phyloP scores from a whole-genome alignment of 92 coral and sea anemone species.

The Parazoanthus darwini region DNA sequence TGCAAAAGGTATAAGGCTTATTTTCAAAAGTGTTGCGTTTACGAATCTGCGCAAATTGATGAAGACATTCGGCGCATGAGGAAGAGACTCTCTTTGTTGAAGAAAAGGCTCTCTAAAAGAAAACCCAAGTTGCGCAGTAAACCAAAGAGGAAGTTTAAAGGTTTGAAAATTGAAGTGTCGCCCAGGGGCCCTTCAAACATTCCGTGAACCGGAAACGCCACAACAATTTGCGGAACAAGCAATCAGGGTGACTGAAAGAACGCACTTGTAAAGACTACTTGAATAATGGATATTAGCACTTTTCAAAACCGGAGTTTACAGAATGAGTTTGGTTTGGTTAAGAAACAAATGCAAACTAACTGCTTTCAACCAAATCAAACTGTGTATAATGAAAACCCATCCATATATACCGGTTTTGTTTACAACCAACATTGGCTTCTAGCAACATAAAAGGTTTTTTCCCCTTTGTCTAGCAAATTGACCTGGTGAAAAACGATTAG shows the following conservation, averaged over 20 bases:
- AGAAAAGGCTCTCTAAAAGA: slow-evolving; percentile 19
- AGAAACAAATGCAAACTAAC: neutral
- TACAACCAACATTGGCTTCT: neutral
- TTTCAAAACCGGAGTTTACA: neutral
- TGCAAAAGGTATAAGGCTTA: slow-evolving; percentile 74
- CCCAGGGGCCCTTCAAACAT: slow-evolving; percentile 1
- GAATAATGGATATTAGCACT: neutral
- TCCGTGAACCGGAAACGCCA: slow-evolving; percentile 22
- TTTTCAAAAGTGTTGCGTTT: slow-evolving; percentile 79
- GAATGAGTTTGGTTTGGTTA: neutral
- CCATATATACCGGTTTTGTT: neutral
- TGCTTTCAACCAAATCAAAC: neutral
- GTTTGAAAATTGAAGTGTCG: neutral
- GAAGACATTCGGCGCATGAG: slow-evolving; percentile 53
- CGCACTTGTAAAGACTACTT: slow-evolving; percentile 6
- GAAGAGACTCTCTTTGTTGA: slow-evolving; percentile 2
- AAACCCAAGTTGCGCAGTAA: neutral
- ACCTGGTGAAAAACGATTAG: neutral
- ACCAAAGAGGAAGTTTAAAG: neutral
- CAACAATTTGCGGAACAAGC: neutral
- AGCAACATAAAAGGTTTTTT: neutral
- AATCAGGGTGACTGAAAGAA: neutral
- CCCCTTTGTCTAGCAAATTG: neutral
- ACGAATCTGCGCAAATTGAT: slow-evolving; percentile 64
- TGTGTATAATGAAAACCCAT: neutral